Conservation (phyloP, 1,140 invertebrate genomes). For the Apolygus lucorum region DNA sequence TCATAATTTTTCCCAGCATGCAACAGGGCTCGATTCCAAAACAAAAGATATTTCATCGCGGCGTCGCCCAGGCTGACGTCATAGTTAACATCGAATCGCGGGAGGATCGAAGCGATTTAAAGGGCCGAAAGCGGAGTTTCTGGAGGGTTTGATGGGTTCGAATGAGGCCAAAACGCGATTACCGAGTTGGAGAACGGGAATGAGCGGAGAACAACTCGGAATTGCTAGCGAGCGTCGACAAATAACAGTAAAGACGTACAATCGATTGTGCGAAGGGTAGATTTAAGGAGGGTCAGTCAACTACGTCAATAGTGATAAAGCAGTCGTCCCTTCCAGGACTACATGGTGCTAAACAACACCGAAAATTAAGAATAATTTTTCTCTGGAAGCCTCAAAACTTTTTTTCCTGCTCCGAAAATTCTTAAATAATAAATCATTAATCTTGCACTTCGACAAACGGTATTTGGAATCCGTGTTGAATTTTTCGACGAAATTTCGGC, state of each 20-base stretch:
- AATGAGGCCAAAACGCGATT: no score
- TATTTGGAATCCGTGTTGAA: no score
- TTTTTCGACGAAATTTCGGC: background rate
- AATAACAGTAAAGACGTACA: no score
- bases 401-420: background rate
- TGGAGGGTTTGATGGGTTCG: no score
- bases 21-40: constrained; percentile 31
- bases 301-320: constrained; percentile 32
- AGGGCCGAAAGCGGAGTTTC: background rate
- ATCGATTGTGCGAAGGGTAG: no score
- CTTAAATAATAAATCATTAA: no score
- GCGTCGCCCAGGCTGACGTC: constrained; percentile 23
- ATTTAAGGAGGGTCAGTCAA: constrained; percentile 32
- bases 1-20: constrained; percentile 30
- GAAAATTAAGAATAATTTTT: no score
- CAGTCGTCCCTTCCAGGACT: background rate
- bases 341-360: no score
- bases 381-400: background rate
- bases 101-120: background rate
- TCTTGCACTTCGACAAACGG: no score
- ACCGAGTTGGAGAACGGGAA: no score
- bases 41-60: constrained; percentile 33
- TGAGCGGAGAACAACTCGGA: no score
- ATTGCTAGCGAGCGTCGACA: no score
- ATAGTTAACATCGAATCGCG: constrained; percentile 11